Evolutionary conservation across 2,113 vertebrate genomes (phyloP).

Genomic region (Zosterops hypoxanthus): DNA sequence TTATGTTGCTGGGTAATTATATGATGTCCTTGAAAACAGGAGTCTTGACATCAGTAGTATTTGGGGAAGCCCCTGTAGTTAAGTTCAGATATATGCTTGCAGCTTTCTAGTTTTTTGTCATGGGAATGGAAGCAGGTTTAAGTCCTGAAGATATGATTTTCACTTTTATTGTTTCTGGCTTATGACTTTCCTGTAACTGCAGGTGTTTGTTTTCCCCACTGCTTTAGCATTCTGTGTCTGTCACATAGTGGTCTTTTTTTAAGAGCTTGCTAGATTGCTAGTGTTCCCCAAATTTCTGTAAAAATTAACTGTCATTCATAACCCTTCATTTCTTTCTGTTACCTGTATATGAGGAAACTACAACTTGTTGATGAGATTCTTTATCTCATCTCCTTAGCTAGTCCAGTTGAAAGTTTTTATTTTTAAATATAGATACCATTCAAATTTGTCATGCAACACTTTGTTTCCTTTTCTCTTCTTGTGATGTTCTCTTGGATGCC

Average conservation of each 20-base stretch:
- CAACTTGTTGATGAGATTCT: background rate
- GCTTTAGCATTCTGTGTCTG: background rate
- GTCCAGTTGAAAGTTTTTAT: background rate
- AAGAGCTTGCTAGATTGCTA: background rate
- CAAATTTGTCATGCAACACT: background rate
- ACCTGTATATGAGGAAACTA: background rate
- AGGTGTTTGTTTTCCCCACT: background rate
- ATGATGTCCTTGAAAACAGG: background rate
- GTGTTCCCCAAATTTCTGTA: background rate
- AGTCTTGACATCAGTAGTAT: background rate
- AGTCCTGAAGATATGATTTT: background rate
- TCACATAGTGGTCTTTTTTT: background rate
- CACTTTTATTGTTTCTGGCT: background rate
- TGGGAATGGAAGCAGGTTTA: background rate
- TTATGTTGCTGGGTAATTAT: background rate
- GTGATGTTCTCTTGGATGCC: background rate
- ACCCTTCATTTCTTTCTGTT: background rate
- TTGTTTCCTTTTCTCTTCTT: slow-evolving; percentile 19
- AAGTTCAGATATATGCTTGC: background rate
- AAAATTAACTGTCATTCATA: background rate
- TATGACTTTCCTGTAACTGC: background rate
- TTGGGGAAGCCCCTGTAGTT: background rate
- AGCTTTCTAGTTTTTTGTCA: background rate
- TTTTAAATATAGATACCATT: background rate
- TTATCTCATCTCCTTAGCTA: background rate